phyloP scores from a whole-genome alignment of 2,113 vertebrate genomes.

The Columba janthina region DNA sequence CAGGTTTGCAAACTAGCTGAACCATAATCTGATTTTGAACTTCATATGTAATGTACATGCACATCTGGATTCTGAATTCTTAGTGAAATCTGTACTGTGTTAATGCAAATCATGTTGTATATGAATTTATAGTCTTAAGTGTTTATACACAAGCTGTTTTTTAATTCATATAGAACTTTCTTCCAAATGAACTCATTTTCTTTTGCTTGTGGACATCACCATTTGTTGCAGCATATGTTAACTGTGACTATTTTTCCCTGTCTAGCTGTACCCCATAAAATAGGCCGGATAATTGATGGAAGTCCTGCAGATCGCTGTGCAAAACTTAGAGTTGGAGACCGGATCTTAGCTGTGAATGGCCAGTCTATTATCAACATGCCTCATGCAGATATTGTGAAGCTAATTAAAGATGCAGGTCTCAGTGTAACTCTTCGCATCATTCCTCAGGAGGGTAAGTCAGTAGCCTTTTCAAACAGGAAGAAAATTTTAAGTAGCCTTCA shows the following conservation, averaged over 20 bases:
- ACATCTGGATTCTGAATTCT: background rate
- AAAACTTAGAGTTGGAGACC: slow-evolving; percentile 96
- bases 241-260: slow-evolving; percentile 40
- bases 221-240: background rate
- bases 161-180: background rate
- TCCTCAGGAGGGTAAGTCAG: slow-evolving; percentile 93
- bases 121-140: background rate
- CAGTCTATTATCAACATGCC: slow-evolving; percentile 98
- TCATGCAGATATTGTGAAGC: slow-evolving; percentile 97
- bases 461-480: slow-evolving; percentile 60
- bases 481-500: slow-evolving; percentile 61
- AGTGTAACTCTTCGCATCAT: slow-evolving; percentile 96
- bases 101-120: background rate
- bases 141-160: background rate
- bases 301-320: slow-evolving; percentile 96
- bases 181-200: background rate
- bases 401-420: slow-evolving; percentile 98
- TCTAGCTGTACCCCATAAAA: slow-evolving; percentile 96
- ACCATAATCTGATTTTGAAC: background rate
- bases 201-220: background rate
- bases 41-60: background rate
- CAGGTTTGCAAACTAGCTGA: background rate
- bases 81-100: background rate
- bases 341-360: slow-evolving; percentile 96
- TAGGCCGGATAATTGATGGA: slow-evolving; percentile 97